phyloP scores from a whole-genome alignment of 2,888 invertebrate species.

The Chouioia cunea region DNA sequence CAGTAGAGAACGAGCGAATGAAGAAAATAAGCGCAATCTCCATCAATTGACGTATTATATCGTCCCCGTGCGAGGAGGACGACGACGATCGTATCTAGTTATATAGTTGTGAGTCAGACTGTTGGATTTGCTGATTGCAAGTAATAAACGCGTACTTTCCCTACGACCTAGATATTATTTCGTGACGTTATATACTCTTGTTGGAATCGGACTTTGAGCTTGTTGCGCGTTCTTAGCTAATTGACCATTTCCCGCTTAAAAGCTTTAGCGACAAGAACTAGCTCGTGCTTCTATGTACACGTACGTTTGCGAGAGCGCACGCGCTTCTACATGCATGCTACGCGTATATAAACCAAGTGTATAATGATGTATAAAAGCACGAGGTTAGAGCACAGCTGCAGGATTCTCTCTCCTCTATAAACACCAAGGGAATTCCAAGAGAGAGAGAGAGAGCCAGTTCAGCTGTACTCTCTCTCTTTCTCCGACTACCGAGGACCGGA shows the following conservation, averaged over 20 bases:
- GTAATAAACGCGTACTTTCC: too few relatives aligned
- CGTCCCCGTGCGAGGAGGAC: too few relatives aligned
- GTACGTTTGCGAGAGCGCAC: not conserved
- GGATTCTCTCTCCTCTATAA: too few relatives aligned
- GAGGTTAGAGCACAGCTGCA: not conserved
- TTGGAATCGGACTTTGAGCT: too few relatives aligned
- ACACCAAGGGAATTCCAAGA: conserved; percentile 46
- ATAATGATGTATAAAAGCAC: not conserved
- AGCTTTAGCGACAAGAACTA: conserved; percentile 6
- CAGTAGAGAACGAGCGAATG: not conserved
- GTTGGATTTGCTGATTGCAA: too few relatives aligned
- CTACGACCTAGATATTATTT: conserved; percentile 52
- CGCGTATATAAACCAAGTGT: not conserved
- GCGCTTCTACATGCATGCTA: not conserved
- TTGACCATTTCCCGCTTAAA: conserved; percentile 44
- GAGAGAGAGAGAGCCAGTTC: conserved; percentile 30
- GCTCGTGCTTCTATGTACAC: conserved; percentile 30
- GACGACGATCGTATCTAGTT: too few relatives aligned
- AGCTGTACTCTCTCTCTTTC: conserved; percentile 8
- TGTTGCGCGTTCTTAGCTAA: too few relatives aligned
- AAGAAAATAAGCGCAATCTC: conserved; percentile 10
- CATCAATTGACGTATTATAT: conserved; percentile 30
- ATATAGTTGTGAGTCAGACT: too few relatives aligned
- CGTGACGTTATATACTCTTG: too few relatives aligned
- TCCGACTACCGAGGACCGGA: conserved; percentile 36